These are phyloP conservation scores for Naso thynnoides DNA, from an alignment of 2,797 vertebrate genomes.

Conservation along the genomic window DNA sequence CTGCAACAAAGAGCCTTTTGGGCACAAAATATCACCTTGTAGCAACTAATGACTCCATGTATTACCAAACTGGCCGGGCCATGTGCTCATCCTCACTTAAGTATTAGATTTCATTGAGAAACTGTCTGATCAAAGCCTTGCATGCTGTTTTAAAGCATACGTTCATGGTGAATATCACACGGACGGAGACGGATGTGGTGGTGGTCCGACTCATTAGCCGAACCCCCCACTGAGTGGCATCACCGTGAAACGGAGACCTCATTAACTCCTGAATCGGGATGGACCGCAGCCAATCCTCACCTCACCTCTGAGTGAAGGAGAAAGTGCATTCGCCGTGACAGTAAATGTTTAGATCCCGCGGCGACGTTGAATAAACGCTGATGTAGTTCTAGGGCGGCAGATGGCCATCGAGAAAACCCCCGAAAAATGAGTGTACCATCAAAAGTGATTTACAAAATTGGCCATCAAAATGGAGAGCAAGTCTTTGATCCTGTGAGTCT, in stretches of 20 bases:
- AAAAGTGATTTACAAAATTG: conserved; percentile 53
- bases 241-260: conserved; percentile 68
- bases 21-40: conserved; percentile 53
- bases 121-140: conserved; percentile 58
- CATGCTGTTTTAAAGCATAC: conserved; percentile 59
- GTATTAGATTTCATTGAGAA: conserved; percentile 42
- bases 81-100: conserved; percentile 28
- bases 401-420: conserved; percentile 53
- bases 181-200: conserved; percentile 46
- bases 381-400: conserved; percentile 47
- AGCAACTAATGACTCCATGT: conserved; percentile 65
- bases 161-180: conserved; percentile 53
- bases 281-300: conserved; percentile 58
- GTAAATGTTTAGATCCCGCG: conserved; percentile 19
- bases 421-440: conserved; percentile 25
- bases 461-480: conserved; percentile 37
- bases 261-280: conserved; percentile 67
- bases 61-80: conserved; percentile 41
- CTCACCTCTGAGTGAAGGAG: conserved; percentile 48
- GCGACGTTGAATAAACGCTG: conserved; percentile 48
- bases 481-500: conserved; percentile 51
- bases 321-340: conserved; percentile 43
- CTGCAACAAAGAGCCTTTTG: conserved; percentile 53
- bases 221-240: conserved; percentile 61
- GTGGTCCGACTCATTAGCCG: conserved; percentile 70